Percentiles rank a stretch among this genome's conserved stretches.
Evolutionary conservation across 1,140 invertebrate species (phyloP).

Genomic region (Panagrolaimus sp.): DNA sequence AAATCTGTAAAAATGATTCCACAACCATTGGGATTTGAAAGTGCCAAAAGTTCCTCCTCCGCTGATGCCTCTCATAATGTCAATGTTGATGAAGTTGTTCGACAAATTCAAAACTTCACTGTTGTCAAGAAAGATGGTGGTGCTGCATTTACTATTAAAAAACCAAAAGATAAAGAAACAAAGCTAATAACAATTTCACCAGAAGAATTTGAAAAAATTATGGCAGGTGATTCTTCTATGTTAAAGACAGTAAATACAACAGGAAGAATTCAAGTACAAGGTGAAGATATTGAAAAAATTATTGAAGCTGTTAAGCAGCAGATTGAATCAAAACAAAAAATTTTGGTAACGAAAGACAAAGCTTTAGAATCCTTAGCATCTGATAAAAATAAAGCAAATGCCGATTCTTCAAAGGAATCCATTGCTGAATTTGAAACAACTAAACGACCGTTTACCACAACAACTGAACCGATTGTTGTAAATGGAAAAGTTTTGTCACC

Average conservation of each 20-base stretch:
- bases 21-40: neutral
- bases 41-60: neutral
- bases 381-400: too few species aligned
- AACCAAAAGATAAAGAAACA: neutral
- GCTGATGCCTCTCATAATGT: too few species aligned
- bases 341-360: too few species aligned
- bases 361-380: too few species aligned
- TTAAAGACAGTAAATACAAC: neutral
- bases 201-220: neutral
- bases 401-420: neutral
- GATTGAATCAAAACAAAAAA: neutral
- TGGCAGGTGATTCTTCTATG: neutral
- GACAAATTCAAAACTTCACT: neutral
- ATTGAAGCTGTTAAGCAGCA: neutral
- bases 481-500: conserved; percentile 25
- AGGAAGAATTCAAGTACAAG: neutral
- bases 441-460: neutral
- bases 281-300: neutral
- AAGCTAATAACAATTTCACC: neutral
- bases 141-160: neutral
- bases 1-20: neutral
- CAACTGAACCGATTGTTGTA: conserved; percentile 22
- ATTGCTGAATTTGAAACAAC: neutral
- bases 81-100: neutral
- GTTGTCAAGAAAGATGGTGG: neutral